Evolutionary conservation across 1,140 invertebrate species (phyloP).

Genomic region (Pseudomyrmex concolor): DNA sequence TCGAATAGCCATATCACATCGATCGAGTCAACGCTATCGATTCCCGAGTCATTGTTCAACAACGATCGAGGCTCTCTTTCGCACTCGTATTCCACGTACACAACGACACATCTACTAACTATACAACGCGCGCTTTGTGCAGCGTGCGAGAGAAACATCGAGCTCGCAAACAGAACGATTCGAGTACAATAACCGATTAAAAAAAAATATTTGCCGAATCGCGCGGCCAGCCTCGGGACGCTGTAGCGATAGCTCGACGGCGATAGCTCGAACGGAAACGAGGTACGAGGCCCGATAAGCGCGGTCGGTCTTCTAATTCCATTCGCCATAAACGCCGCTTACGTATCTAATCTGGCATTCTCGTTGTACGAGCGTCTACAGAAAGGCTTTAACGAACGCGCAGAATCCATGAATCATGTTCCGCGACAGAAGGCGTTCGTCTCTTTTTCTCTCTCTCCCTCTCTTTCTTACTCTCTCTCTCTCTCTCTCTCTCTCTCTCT

Average conservation of each 20-base stretch:
- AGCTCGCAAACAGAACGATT: constrained; percentile 46
- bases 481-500: neutral
- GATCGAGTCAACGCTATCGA: constrained; percentile 36
- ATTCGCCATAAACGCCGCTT: constrained; percentile 74
- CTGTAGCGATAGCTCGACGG: constrained; percentile 55
- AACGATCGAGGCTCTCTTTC: constrained; percentile 28
- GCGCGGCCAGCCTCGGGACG: constrained; percentile 15
- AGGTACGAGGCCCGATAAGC: constrained; percentile 68
- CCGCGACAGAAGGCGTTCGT: constrained; percentile 54
- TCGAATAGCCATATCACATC: neutral
- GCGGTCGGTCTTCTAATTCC: constrained; percentile 72
- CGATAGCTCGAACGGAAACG: constrained; percentile 74
- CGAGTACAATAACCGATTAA: constrained; percentile 47
- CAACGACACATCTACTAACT: neutral
- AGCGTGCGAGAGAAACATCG: constrained; percentile 22
- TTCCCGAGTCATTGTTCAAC: constrained; percentile 27
- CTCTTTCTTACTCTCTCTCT: neutral
- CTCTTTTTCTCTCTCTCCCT: constrained; percentile 23
- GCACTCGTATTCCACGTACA: neutral
- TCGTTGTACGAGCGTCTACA: constrained; percentile 51
- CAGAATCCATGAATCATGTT: constrained; percentile 75
- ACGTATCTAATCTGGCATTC: constrained; percentile 77
- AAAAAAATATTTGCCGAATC: constrained; percentile 55
- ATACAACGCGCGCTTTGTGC: constrained; percentile 29
- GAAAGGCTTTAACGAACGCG: constrained; percentile 72